Conservation (phyloP, 2,888 invertebrate species). For the Caenorhabditis virilis region DNA sequence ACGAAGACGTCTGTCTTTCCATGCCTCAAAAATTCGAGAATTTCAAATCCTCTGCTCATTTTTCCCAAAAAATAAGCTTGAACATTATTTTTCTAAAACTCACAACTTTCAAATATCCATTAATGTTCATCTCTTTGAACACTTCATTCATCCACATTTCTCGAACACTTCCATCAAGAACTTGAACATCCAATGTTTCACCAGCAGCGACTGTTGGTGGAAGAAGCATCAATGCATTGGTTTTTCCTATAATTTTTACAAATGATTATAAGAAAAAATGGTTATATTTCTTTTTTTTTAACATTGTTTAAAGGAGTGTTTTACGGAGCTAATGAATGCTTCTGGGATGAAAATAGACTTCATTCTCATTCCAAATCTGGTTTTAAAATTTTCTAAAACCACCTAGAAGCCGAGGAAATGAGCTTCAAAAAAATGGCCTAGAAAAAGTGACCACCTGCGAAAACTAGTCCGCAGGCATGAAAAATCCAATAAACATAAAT, state of each 20-base stretch:
- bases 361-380: too few relatives aligned
- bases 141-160: constrained; percentile 65
- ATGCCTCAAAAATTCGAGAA: constrained; percentile 52
- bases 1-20: constrained; percentile 60
- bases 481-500: too few relatives aligned
- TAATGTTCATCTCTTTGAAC: constrained; percentile 66
- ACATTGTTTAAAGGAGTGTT: neutral
- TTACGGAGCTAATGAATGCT: too few relatives aligned
- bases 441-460: too few relatives aligned
- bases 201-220: constrained; percentile 60
- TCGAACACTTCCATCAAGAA: constrained; percentile 47
- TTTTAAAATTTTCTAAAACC: too few relatives aligned
- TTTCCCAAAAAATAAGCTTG: constrained; percentile 1
- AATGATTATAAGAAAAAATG: neutral
- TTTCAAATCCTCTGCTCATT: neutral
- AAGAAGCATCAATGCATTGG: constrained; percentile 57
- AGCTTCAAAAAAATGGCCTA: too few relatives aligned
- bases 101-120: constrained; percentile 58
- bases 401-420: too few relatives aligned
- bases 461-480: too few relatives aligned
- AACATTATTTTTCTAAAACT: too few relatives aligned
- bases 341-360: too few relatives aligned
- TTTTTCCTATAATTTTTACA: constrained; percentile 44
- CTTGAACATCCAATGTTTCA: constrained; percentile 55
- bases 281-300: neutral